These are phyloP conservation scores for Spodoptera picta DNA, from an alignment of 2,888 invertebrate species.

Conservation along the genomic window DNA sequence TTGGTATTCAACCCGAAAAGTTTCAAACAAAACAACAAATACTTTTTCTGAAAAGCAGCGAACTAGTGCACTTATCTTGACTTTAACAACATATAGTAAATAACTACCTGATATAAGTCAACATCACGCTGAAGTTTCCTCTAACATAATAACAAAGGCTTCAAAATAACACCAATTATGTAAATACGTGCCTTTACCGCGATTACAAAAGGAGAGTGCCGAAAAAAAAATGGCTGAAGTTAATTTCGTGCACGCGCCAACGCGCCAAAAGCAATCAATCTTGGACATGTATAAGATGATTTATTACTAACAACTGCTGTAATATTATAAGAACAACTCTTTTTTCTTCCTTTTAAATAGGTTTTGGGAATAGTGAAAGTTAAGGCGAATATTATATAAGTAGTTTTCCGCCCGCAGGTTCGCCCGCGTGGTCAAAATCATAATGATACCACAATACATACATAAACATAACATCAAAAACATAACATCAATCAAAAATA, in stretches of 20 bases:
- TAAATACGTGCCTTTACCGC: conserved; percentile 50
- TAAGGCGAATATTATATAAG: no score
- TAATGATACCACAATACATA: no score
- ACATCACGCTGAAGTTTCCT: conserved; percentile 51
- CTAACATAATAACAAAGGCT: conserved; percentile 49
- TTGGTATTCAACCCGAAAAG: background rate
- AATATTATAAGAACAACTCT: conserved; percentile 72
- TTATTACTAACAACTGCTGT: conserved; percentile 77
- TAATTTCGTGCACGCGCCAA: conserved; percentile 67
- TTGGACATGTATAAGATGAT: conserved; percentile 77
- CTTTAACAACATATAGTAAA: conserved; percentile 42
- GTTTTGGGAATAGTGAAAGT: no score
- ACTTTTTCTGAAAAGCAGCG: conserved; percentile 22
- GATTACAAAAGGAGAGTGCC: conserved; percentile 50
- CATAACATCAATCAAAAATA: no score
- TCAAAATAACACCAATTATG: conserved; percentile 59
- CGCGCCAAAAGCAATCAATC: conserved; percentile 75
- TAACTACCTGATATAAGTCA: conserved; percentile 43
- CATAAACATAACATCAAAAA: no score
- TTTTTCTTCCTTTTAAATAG: conserved; percentile 56
- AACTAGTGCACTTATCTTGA: conserved; percentile 41
- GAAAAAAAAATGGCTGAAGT: conserved; percentile 58
- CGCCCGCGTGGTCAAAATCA: no score
- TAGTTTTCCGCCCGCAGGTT: no score
- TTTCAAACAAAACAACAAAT: conserved; percentile 9